A percentile compares a stretch with the other conserved stretches of the same genome.
phyloP scores from a whole-genome alignment of 2,113 vertebrate genomes.

The Mustela lutreola region DNA sequence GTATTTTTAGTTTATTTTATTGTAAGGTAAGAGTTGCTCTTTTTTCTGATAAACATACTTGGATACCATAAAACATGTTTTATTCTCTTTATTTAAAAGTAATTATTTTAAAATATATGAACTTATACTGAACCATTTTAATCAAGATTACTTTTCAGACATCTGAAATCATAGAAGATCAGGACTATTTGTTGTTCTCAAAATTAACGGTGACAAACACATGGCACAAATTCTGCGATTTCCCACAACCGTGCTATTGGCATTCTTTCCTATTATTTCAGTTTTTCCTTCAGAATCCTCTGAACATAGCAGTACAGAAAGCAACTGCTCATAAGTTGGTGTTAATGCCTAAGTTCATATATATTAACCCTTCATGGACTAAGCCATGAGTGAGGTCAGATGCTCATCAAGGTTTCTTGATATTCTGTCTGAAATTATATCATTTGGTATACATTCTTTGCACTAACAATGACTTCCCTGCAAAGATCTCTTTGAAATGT shows the following conservation, averaged over 20 bases:
- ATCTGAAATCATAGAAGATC: neutral
- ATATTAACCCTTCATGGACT: neutral
- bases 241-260: accelerated
- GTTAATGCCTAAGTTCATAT: neutral
- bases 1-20: constrained; percentile 58
- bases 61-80: neutral
- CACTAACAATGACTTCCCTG: neutral
- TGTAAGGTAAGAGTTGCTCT: neutral
- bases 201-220: neutral
- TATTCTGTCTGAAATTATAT: neutral
- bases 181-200: neutral
- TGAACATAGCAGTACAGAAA: neutral
- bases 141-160: neutral
- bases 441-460: neutral
- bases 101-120: neutral
- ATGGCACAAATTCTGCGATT: neutral
- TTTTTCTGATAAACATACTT: neutral
- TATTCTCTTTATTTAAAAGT: constrained; percentile 36
- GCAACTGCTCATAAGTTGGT: neutral
- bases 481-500: constrained; percentile 12
- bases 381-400: neutral
- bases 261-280: neutral
- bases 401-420: neutral
- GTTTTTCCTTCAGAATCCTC: neutral
- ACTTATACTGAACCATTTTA: neutral